A percentile compares a stretch with the other conserved stretches of the same genome.
Conservation (phyloP, 2,797 vertebrate genomes). For the Sciurus carolinensis region DNA sequence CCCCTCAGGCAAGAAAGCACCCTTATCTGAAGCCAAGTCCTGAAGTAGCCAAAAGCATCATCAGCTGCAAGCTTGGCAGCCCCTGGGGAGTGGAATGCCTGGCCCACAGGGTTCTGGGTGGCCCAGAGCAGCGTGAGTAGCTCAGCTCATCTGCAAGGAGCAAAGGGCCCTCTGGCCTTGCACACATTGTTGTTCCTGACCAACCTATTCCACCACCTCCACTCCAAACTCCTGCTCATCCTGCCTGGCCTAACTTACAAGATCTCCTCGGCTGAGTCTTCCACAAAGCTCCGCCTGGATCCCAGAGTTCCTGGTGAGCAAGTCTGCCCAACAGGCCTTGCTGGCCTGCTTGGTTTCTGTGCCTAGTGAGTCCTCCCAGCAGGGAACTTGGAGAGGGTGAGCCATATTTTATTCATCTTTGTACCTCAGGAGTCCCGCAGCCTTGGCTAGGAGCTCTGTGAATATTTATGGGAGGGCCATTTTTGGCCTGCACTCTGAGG, state of each 20-base stretch:
- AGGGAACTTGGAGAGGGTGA: not conserved
- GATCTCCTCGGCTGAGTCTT: not conserved
- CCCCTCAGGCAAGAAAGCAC: not conserved
- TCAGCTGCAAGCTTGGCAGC: not conserved
- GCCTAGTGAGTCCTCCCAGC: not conserved
- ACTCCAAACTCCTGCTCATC: not conserved
- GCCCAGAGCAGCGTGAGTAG: not conserved
- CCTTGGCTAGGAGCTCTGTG: not conserved
- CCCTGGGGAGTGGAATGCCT: not conserved
- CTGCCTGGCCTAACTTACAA: not conserved
- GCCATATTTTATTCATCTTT: conserved; percentile 71
- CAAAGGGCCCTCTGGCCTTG: not conserved
- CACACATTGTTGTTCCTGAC: not conserved
- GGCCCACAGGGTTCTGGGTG: not conserved
- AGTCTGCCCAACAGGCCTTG: not conserved
- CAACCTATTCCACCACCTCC: not conserved
- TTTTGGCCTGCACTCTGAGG: conserved; percentile 28
- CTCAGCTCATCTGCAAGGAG: not conserved
- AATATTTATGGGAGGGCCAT: conserved; percentile 58
- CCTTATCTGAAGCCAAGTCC: not conserved
- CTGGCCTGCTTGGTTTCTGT: not conserved
- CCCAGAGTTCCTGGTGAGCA: not conserved
- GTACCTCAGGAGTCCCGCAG: not conserved
- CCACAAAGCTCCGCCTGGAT: not conserved
- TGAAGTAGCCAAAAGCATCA: not conserved